Conservation (phyloP, 2,797 vertebrate genomes). For the Pseudocheirus occidentalis region DNA sequence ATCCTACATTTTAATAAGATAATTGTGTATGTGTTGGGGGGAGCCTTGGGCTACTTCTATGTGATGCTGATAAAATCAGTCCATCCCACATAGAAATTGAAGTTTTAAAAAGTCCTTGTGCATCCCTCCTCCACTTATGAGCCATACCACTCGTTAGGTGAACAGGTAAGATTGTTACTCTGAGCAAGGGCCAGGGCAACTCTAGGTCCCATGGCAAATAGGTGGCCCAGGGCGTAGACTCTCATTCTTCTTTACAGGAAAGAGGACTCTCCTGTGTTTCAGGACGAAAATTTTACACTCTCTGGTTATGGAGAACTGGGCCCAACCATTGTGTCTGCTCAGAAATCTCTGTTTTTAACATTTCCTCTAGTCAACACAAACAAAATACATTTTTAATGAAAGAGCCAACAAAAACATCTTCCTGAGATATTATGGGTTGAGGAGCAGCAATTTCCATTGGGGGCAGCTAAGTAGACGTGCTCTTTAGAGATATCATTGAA, state of each 20-base stretch:
- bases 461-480: background rate
- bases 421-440: background rate
- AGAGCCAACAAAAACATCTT: background rate
- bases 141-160: background rate
- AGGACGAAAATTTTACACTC: background rate
- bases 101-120: background rate
- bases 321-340: background rate
- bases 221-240: background rate
- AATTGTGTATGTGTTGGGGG: background rate
- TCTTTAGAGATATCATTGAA: background rate
- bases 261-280: conserved; percentile 15
- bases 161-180: background rate
- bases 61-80: background rate
- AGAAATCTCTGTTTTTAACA: background rate
- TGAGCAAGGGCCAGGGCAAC: background rate
- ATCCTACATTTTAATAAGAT: background rate
- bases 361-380: background rate
- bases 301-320: background rate
- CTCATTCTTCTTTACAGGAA: background rate
- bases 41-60: background rate
- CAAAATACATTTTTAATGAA: background rate
- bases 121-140: background rate
- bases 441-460: background rate
- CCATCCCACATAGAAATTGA: background rate
- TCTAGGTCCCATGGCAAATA: background rate